Percentiles rank a stretch among this genome's conserved stretches.
Evolutionary conservation across 2,113 vertebrate species (phyloP).

Genomic region (Opisthocomus hoazin): DNA sequence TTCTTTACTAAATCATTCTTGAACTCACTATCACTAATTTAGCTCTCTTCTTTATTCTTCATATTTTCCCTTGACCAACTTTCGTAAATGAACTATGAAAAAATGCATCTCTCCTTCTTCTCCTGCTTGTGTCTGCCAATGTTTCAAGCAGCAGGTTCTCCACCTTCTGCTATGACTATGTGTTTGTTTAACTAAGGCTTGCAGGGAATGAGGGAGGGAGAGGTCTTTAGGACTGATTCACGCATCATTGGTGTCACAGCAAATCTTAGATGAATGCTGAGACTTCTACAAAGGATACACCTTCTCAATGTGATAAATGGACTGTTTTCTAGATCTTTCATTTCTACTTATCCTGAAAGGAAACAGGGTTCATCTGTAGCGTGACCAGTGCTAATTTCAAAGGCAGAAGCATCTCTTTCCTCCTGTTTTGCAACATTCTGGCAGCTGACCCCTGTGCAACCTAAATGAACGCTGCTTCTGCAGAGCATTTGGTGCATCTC

Average conservation of each 20-base stretch:
- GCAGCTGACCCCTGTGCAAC: background rate
- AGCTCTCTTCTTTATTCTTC: slow-evolving; percentile 45
- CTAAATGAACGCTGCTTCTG: background rate
- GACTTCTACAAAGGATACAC: background rate
- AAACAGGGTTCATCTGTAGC: background rate
- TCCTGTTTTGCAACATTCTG: background rate
- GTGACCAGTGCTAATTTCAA: background rate
- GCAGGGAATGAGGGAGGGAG: background rate
- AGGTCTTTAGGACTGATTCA: background rate
- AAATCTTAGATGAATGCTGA: background rate
- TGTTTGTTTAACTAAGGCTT: slow-evolving; percentile 1
- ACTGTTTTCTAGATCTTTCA: background rate
- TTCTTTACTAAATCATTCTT: slow-evolving; percentile 51
- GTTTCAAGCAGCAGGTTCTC: background rate
- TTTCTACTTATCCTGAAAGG: background rate
- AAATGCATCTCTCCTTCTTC: slow-evolving; percentile 5
- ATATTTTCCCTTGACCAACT: background rate
- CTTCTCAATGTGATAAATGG: background rate
- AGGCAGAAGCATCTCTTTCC: background rate
- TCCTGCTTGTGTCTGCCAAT: background rate
- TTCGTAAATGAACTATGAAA: slow-evolving; percentile 48
- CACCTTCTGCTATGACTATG: background rate
- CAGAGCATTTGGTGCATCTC: background rate
- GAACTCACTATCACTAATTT: slow-evolving; percentile 61
- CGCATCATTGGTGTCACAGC: background rate